These are phyloP conservation scores for Pygoscelis adeliae DNA, from an alignment of 2,113 vertebrate genomes.

Conservation along the genomic window DNA sequence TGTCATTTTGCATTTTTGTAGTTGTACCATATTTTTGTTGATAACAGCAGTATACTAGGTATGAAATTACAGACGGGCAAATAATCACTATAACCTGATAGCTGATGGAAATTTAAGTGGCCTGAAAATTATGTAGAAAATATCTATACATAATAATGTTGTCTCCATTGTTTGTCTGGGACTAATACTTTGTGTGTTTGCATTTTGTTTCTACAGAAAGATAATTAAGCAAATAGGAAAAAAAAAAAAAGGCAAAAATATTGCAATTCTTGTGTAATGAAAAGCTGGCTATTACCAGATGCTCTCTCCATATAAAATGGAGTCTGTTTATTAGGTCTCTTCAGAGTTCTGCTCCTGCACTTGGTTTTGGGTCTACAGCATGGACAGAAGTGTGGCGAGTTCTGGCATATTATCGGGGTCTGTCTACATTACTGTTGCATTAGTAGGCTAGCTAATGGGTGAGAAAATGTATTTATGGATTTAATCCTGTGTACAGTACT, in stretches of 20 bases:
- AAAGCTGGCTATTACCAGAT: neutral
- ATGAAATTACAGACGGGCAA: neutral
- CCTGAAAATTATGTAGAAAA: neutral
- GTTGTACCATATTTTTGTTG: neutral
- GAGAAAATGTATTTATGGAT: neutral
- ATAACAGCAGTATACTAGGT: neutral
- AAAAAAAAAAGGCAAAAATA: neutral
- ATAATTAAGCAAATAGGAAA: neutral
- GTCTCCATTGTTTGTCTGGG: neutral
- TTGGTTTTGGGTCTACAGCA: neutral
- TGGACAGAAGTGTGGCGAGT: neutral
- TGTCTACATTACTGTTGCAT: neutral
- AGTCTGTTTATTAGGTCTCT: neutral
- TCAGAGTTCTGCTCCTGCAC: neutral
- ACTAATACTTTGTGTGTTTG: neutral
- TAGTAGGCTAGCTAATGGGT: neutral
- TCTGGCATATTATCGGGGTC: neutral
- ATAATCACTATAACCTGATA: neutral
- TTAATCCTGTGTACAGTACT: neutral
- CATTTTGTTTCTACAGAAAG: neutral
- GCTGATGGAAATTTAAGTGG: neutral
- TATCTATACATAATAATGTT: neutral
- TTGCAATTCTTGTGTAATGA: neutral
- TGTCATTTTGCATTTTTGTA: neutral
- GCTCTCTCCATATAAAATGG: neutral